A percentile compares a stretch with the other conserved stretches of the same genome.
These are phyloP conservation scores for Luidia sarsii DNA, from an alignment of 53 echinoderm and acorn worm genomes.

Conservation along the genomic window DNA sequence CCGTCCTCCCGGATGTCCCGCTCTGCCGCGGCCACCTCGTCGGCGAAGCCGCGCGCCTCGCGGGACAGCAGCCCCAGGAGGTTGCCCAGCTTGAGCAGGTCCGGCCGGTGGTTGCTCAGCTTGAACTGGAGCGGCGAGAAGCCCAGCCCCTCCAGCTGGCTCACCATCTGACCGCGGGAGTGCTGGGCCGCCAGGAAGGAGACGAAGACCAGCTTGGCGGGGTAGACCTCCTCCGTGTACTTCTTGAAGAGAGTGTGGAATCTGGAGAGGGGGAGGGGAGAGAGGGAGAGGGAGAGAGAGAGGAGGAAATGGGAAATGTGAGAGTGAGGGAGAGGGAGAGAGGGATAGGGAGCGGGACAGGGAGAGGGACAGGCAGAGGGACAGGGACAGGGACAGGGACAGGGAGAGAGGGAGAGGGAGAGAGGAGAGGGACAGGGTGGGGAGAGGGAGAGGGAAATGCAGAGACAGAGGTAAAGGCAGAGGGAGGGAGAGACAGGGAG, in stretches of 20 bases:
- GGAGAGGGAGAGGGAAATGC: too few species aligned
- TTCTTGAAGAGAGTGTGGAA: conserved; percentile 80
- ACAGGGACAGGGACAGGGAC: too few species aligned
- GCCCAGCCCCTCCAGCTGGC: not conserved
- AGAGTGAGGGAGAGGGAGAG: too few species aligned
- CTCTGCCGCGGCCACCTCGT: conserved; percentile 56
- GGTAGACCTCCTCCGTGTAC: conserved; percentile 80
- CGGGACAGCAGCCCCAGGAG: conserved; percentile 78
- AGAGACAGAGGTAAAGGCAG: too few species aligned
- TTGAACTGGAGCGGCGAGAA: conserved; percentile 78
- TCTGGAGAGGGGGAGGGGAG: too few species aligned
- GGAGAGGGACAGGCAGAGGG: too few species aligned
- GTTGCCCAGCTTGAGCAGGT: conserved; percentile 87
- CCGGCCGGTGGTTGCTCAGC: conserved; percentile 67
- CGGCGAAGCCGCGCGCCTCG: conserved; percentile 67
- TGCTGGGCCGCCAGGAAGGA: conserved; percentile 80
- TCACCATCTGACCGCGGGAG: conserved; percentile 69
- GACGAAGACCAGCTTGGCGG: conserved; percentile 85
- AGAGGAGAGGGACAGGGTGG: too few species aligned
- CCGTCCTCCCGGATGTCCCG: conserved; percentile 33
- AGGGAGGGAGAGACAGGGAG: too few species aligned
- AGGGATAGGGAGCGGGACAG: too few species aligned
- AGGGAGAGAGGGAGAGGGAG: too few species aligned
- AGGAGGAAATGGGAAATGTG: too few species aligned
- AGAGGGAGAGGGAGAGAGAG: too few species aligned